phyloP scores from a whole-genome alignment of 1,140 invertebrate genomes.

The Neocloeon triangulifer region DNA sequence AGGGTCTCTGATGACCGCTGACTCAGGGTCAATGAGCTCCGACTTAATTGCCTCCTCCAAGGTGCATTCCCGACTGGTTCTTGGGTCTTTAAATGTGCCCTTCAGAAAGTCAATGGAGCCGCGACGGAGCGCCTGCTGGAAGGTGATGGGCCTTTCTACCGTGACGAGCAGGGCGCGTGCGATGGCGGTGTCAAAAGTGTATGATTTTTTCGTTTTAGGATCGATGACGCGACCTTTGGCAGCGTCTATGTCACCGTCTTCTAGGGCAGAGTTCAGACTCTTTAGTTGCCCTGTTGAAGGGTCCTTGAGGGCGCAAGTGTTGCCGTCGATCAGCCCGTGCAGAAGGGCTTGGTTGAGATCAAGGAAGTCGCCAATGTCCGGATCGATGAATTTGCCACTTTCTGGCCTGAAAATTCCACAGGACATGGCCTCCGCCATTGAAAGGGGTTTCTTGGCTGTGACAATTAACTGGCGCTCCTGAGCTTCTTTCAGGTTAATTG shows the following conservation, averaged over 20 bases:
- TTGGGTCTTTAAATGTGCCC: conserved; percentile 21
- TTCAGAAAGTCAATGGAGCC: conserved; percentile 19
- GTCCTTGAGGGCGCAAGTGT: conserved; percentile 55
- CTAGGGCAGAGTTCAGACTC: conserved; percentile 45
- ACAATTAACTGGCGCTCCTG: conserved; percentile 48
- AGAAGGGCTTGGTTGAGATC: conserved; percentile 48
- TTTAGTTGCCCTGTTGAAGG: conserved; percentile 44
- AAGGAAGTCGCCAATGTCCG: conserved; percentile 38
- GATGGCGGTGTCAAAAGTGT: conserved; percentile 43
- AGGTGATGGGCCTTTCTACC: conserved; percentile 41
- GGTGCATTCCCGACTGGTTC: conserved; percentile 34
- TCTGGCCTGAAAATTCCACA: conserved; percentile 52
- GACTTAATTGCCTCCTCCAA: conserved; percentile 55
- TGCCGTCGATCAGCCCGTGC: conserved; percentile 46
- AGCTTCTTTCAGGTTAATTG: conserved; percentile 47
- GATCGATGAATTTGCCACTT: conserved; percentile 58
- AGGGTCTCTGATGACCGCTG: conserved; percentile 54
- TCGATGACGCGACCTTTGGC: conserved; percentile 52
- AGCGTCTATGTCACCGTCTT: conserved; percentile 56
- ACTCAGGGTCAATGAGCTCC: conserved; percentile 50
- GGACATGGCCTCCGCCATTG: conserved; percentile 52
- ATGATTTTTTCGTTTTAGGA: conserved; percentile 44
- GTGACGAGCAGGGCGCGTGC: conserved; percentile 49
- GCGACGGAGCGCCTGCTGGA: conserved; percentile 27
- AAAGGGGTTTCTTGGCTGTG: conserved; percentile 38